Evolutionary conservation across 2,797 vertebrate species (phyloP), one percentile per base, ranked within the genome.

Genomic region (Melopsittacus undulatus): DNA sequence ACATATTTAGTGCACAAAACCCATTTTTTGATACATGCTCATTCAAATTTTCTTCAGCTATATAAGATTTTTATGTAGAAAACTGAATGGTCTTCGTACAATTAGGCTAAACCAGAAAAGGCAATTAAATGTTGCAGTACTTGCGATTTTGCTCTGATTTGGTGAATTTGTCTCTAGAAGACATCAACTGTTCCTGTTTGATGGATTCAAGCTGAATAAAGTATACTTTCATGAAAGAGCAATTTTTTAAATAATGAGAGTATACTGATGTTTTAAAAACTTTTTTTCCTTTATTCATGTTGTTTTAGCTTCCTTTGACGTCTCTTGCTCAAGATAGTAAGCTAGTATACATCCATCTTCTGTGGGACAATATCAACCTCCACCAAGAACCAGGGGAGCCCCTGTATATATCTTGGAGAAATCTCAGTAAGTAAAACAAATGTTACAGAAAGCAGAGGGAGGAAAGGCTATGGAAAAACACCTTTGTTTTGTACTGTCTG

Each of bases 321-420:
- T 99, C 99, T 38, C 98, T 99, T 94, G 98, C 98, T 89, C 99
- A 99, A 96, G 99, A 99, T 96, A 99, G 98, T 97, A 99, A 99
- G 96, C 98, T 99, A 81, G 99, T 99, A 1, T 99, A 98, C 45
- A 98, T 99, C 86, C 99, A 99, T 89, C 98, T 99, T 43, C 97
- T 99, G 42, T 99, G 99, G 99, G 99, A 99, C 98, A 99, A 99
- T 92, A 98, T 99, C 92, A 99, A 99, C 94, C 98, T 99, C 76
- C 99, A 99, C 95, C 98, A 99, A 94, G 99, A 99, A 69, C 98
- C 98, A 0, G 98, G 98, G 61, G 98, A 99, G 20, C 99, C 99
- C 9, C 98, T 99, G 7, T 99, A 99, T 96, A 97, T 98, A 70
- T 98, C 98, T 57, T 99, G 99, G 99, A 99, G 99, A 90, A 98